Base-by-base conservation (phyloP, 2,797 vertebrate genomes). In the Chanos chanos region DNA sequence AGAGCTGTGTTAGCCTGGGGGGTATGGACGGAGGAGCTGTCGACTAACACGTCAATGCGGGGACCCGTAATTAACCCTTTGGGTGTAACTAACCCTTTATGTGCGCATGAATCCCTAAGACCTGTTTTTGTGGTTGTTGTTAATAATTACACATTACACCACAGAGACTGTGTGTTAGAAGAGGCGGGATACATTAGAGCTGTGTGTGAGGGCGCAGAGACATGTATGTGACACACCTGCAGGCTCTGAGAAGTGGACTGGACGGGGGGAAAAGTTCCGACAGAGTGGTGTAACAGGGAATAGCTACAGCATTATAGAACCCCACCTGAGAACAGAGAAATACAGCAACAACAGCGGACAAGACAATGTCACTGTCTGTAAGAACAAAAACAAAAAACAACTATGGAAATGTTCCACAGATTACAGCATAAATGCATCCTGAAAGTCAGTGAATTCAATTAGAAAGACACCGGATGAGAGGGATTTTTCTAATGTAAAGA, bases 251-350 rank as follows among this genome's bases (percentile, higher is more conserved):
- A 53, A 99, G 92, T 3, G 93, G 91, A 70, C 64, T 70, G 1
- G 95, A 95, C 6, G 93, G 87, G 70, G 97, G 94, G 71, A 99
- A 93, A 66, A 99, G 92, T 77, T 94, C 87, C 6, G 91, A 70
- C 40, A 99, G 87, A 1, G 94, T 98, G 0, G 91, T 94, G 44
- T 98, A 99, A 83, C 96, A 99, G 12, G 97, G 97, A 71, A 99
- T 80, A 9, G 97, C 97, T 63, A 99, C 96, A 21, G 94, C 93
- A 61, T 96, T 98, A 83, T 97, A 99, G 88, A 99, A 99, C 3
- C 95, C 94, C 66, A 99, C 92, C 97, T 99, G 65, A 7, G 34
- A 22, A 62, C 73, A 54, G 70, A 68, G 1, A 55, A 40, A 61
- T 19, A 61, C 15, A 58, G 22, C 64, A 5, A 40, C 13, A 45